These are phyloP conservation scores for Lasioglossum villosulum DNA, from an alignment of 2,888 invertebrate species.

Conservation along the genomic window DNA sequence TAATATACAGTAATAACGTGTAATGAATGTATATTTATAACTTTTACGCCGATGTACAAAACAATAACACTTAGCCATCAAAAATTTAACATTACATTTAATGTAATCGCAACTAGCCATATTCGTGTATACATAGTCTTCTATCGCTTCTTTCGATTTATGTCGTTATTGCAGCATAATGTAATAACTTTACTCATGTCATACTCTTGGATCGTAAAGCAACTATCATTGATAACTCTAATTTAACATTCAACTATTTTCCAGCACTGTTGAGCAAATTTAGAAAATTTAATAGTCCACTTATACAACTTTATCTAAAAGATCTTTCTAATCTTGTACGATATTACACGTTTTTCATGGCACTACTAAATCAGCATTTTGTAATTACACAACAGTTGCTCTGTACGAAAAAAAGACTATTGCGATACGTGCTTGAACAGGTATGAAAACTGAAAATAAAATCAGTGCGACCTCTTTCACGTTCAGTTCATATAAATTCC, in stretches of 20 bases:
- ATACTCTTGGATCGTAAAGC: slow-evolving; percentile 41
- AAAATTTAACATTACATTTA: slow-evolving; percentile 16
- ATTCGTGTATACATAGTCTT: slow-evolving; percentile 21
- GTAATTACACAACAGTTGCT: slow-evolving; percentile 41
- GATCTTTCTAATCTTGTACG: slow-evolving; percentile 55
- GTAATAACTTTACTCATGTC: slow-evolving; percentile 52
- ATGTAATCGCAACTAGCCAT: slow-evolving; percentile 28
- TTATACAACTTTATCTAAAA: slow-evolving; percentile 32
- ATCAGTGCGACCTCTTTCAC: slow-evolving; percentile 44
- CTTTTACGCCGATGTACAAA: slow-evolving; percentile 52
- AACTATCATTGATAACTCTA: slow-evolving; percentile 18
- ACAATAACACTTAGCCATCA: slow-evolving; percentile 17
- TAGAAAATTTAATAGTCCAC: slow-evolving; percentile 26
- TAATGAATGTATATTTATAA: slow-evolving; percentile 34
- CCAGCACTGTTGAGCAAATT: slow-evolving; percentile 20
- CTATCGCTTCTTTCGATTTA: slow-evolving; percentile 39
- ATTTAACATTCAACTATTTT: slow-evolving; percentile 26
- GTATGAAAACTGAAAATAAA: slow-evolving; percentile 50
- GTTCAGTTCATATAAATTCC: slow-evolving; percentile 44
- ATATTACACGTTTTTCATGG: slow-evolving; percentile 49
- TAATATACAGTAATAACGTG: slow-evolving; percentile 17
- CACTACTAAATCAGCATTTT: slow-evolving; percentile 41
- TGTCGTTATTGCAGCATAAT: slow-evolving; percentile 9
- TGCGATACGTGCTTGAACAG: slow-evolving; percentile 55
- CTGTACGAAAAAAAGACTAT: slow-evolving; percentile 25